These are phyloP conservation scores for Eurystomus glaucurus DNA, from an alignment of 2,797 vertebrate genomes.

Conservation along the genomic window DNA sequence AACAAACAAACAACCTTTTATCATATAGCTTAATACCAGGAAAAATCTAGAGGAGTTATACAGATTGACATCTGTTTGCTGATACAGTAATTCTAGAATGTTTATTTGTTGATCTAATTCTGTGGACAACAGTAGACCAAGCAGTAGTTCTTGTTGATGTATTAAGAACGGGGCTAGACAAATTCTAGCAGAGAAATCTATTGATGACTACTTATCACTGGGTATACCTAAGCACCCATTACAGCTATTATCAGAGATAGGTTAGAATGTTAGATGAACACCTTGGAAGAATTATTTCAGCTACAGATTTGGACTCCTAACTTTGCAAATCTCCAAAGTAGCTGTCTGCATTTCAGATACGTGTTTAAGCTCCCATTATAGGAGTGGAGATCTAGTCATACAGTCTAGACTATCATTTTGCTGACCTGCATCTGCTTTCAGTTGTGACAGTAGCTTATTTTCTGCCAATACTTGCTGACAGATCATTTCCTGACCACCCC, in stretches of 20 bases:
- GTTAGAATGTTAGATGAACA: fast-evolving
- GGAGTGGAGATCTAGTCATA: neutral
- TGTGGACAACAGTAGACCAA: neutral
- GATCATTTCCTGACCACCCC: neutral
- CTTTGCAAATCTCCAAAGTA: neutral
- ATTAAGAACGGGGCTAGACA: neutral
- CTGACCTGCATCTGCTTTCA: neutral
- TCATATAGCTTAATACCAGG: neutral
- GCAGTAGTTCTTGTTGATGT: neutral
- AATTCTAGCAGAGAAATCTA: neutral
- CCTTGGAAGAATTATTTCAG: neutral
- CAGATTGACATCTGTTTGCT: neutral
- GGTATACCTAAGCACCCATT: neutral
- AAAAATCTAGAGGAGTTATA: neutral
- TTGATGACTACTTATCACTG: neutral
- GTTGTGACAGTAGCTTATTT: neutral
- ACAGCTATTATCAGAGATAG: neutral
- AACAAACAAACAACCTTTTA: neutral
- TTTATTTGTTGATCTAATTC: neutral
- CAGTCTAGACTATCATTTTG: neutral
- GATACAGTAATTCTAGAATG: neutral
- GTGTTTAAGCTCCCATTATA: fast-evolving
- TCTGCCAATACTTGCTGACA: neutral
- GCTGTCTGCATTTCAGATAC: neutral
- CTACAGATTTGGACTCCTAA: neutral